These are phyloP conservation scores for Megalops cyprinoides DNA, from an alignment of 2,797 vertebrate genomes.

Conservation along the genomic window DNA sequence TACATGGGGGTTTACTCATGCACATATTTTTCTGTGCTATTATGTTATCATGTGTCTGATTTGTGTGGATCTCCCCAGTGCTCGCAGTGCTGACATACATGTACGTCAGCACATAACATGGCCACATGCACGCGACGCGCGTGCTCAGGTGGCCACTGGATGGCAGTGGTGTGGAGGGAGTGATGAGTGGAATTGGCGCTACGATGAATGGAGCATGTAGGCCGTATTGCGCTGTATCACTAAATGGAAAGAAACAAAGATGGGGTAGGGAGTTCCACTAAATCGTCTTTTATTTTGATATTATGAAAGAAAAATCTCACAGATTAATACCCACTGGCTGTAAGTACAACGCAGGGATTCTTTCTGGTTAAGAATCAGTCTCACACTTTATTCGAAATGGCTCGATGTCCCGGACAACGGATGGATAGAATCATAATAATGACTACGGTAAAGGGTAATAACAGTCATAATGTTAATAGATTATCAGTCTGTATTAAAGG, in stretches of 20 bases:
- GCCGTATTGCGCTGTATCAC: slow-evolving; percentile 23
- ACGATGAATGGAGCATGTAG: slow-evolving; percentile 48
- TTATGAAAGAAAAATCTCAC: slow-evolving; percentile 49
- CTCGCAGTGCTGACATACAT: slow-evolving; percentile 31
- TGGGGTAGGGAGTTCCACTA: slow-evolving; percentile 41
- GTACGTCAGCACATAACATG: not conserved
- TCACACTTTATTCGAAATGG: not conserved
- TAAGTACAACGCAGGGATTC: not conserved
- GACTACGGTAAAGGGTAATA: not conserved
- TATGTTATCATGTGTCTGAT: not conserved
- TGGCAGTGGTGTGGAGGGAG: slow-evolving; percentile 75
- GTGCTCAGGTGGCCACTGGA: slow-evolving; percentile 64
- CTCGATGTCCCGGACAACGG: not conserved
- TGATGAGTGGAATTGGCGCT: slow-evolving; percentile 23
- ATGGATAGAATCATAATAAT: not conserved
- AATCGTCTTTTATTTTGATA: slow-evolving; percentile 59
- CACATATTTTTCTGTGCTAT: slow-evolving; percentile 26
- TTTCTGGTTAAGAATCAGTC: not conserved
- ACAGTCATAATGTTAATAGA: not conserved
- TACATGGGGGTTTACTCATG: slow-evolving; percentile 48
- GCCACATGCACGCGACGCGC: not conserved
- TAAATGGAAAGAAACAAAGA: slow-evolving; percentile 48
- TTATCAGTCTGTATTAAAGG: not conserved
- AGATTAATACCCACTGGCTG: not conserved
- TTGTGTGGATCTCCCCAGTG: not conserved